phyloP scores from a whole-genome alignment of 2,797 vertebrate genomes.

The Botia kubotai region DNA sequence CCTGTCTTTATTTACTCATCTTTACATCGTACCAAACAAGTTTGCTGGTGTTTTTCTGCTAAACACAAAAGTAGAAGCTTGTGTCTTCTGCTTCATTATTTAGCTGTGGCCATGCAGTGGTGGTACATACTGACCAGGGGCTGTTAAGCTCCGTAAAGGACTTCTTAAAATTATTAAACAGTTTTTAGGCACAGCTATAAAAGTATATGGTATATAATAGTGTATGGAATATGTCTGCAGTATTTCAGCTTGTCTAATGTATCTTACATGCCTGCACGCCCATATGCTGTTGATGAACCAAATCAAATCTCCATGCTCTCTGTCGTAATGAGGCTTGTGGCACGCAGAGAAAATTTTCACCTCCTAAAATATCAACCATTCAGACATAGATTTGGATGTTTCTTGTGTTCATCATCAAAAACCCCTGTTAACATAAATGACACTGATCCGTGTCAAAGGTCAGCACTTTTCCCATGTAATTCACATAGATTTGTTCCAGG shows the following conservation, averaged over 20 bases:
- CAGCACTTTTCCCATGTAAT: slow-evolving; percentile 5
- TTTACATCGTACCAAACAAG: background rate
- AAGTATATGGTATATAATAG: background rate
- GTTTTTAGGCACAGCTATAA: background rate
- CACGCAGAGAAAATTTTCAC: background rate
- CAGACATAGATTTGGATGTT: background rate
- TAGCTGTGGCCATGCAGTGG: background rate
- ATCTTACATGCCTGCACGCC: background rate
- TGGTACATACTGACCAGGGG: background rate
- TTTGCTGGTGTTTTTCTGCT: background rate
- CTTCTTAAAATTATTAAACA: no score
- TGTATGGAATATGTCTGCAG: background rate
- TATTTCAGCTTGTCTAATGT: background rate
- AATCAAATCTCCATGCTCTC: background rate
- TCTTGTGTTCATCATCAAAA: slow-evolving; percentile 9
- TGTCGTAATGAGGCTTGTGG: background rate
- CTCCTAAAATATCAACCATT: background rate
- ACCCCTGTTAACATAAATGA: slow-evolving; percentile 5
- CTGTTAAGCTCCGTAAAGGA: background rate
- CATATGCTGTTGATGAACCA: background rate
- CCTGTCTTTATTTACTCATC: background rate
- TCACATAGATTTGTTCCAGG: background rate
- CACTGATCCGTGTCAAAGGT: slow-evolving; percentile 23
- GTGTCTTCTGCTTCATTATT: background rate
- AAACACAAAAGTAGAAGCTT: no score